A percentile compares a stretch with the other conserved stretches of the same genome.
Evolutionary conservation across 2,888 invertebrate species (phyloP).

Genomic region (Hipparchia semele): DNA sequence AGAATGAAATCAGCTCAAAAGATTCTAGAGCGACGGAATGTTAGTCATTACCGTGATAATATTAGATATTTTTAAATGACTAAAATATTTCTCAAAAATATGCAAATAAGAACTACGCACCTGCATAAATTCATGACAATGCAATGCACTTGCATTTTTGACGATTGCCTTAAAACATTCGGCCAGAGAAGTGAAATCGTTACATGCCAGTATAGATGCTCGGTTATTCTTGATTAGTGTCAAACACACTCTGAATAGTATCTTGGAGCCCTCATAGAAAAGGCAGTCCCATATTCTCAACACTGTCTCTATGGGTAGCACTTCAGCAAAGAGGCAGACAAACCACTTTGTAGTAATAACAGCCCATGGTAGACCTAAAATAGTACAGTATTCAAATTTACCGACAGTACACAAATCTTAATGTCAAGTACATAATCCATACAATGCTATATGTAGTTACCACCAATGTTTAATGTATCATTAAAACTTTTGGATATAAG

Average conservation of each 20-base stretch:
- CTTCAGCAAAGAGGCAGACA: constrained; percentile 96
- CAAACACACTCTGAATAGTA: constrained; percentile 94
- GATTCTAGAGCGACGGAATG: too few species aligned
- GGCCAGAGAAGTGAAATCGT: constrained; percentile 91
- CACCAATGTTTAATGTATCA: too few species aligned
- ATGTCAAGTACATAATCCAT: too few species aligned
- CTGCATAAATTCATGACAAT: constrained; percentile 95
- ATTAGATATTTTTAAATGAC: too few species aligned
- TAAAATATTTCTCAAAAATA: background rate
- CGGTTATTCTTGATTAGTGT: constrained; percentile 91
- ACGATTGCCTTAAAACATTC: constrained; percentile 92
- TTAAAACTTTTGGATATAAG: background rate
- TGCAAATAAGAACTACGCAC: constrained; percentile 64
- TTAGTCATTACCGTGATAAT: too few species aligned
- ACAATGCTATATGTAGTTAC: too few species aligned
- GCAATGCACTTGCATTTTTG: constrained; percentile 88
- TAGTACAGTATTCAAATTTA: background rate
- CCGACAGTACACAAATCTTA: too few species aligned
- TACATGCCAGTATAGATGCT: constrained; percentile 87
- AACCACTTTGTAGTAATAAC: constrained; percentile 98
- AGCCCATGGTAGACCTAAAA: constrained; percentile 91
- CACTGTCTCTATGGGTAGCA: constrained; percentile 96
- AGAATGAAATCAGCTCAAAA: too few species aligned
- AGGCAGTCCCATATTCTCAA: constrained; percentile 97
- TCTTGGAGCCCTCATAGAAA: constrained; percentile 97